Percentiles rank a stretch among this genome's conserved stretches.
Conservation (phyloP, 2,888 invertebrate genomes). For the Lasioglossum marginatum region DNA sequence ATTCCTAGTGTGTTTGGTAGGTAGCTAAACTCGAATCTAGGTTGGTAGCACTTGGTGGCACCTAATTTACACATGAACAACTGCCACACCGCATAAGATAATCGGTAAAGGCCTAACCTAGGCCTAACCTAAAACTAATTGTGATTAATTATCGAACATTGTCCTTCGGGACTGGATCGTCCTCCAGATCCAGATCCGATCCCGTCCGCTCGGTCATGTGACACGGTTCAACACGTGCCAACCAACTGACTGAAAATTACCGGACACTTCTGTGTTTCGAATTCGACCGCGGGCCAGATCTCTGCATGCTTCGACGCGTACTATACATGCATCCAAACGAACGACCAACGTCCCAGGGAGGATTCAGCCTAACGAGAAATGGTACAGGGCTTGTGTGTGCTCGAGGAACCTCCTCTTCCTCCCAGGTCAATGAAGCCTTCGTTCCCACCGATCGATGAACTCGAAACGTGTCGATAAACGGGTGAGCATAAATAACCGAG, state of each 20-base stretch:
- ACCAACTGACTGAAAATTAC: slow-evolving; percentile 1
- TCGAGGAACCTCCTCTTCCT: slow-evolving; percentile 6
- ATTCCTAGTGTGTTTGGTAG: background rate
- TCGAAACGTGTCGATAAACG: slow-evolving; percentile 27
- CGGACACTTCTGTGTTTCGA: slow-evolving; percentile 5
- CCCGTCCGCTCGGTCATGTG: background rate
- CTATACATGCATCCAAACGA: slow-evolving; percentile 41
- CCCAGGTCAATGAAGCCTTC: slow-evolving; percentile 41
- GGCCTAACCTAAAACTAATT: background rate
- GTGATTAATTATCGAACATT: background rate
- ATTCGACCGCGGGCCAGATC: background rate
- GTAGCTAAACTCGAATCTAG: background rate
- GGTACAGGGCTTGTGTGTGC: background rate
- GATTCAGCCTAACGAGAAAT: slow-evolving; percentile 8
- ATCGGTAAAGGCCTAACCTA: no score
- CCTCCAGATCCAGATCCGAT: background rate
- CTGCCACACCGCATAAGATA: no score
- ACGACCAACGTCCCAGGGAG: slow-evolving; percentile 41
- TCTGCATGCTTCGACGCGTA: slow-evolving; percentile 32
- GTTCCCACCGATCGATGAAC: slow-evolving; percentile 38
- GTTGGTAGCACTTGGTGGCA: background rate
- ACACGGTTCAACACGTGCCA: slow-evolving; percentile 1
- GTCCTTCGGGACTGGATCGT: slow-evolving; percentile 11
- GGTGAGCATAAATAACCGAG: slow-evolving; percentile 39
- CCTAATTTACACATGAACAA: background rate